Evolutionary conservation across 2,113 vertebrate species (phyloP).

Genomic region (Poeciliopsis occidentalis): DNA sequence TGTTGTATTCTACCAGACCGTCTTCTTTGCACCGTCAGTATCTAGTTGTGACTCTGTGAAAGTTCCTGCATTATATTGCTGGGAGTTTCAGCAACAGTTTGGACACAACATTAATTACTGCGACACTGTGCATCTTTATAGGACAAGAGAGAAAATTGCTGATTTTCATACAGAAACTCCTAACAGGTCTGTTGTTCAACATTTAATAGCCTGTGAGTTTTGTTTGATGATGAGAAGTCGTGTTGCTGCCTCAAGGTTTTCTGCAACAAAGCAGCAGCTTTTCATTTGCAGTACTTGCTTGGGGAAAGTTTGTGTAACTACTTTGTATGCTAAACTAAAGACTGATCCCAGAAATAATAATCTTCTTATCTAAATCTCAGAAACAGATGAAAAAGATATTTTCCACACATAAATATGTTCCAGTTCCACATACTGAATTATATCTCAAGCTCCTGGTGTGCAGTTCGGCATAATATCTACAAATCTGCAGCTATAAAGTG

Average conservation of each 20-base stretch:
- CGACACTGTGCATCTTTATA: too few species aligned
- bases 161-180: too few species aligned
- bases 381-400: background rate
- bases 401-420: background rate
- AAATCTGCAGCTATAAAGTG: background rate
- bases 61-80: too few species aligned
- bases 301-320: background rate
- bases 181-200: too few species aligned
- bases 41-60: too few species aligned
- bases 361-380: constrained; percentile 1
- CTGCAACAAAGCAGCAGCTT: background rate
- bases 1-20: too few species aligned
- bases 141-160: too few species aligned
- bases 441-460: background rate
- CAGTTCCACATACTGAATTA: background rate
- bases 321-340: background rate
- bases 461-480: background rate
- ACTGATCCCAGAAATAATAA: background rate
- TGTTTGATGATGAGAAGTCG: background rate
- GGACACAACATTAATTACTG: too few species aligned
- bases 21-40: too few species aligned
- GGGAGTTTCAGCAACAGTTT: too few species aligned
- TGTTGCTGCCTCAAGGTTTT: background rate
- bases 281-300: background rate
- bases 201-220: too few species aligned